phyloP scores from a whole-genome alignment of 2,888 invertebrate genomes.

The Ceraclea dissimilis region DNA sequence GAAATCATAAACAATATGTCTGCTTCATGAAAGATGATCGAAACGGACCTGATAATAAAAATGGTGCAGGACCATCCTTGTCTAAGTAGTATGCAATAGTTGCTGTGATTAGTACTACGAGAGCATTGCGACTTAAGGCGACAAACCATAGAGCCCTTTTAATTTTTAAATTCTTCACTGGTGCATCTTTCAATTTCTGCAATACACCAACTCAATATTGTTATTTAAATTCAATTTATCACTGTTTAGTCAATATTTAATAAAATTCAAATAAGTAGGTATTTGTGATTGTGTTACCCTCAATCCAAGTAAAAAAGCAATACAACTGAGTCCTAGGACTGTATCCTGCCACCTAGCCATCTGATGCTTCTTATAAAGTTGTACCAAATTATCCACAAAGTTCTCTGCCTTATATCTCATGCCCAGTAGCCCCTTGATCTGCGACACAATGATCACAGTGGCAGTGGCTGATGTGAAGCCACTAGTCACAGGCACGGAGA shows the following conservation, averaged over 20 bases:
- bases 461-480: slow-evolving; percentile 83
- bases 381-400: slow-evolving; percentile 52
- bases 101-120: slow-evolving; percentile 61
- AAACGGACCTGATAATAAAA: slow-evolving; percentile 56
- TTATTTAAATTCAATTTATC: too few species aligned
- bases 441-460: slow-evolving; percentile 66
- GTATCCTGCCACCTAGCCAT: slow-evolving; percentile 55
- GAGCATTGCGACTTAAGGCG: slow-evolving; percentile 71
- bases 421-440: slow-evolving; percentile 68
- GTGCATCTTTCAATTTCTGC: slow-evolving; percentile 58
- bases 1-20: too few species aligned
- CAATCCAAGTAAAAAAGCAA: slow-evolving; percentile 56
- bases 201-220: slow-evolving; percentile 27
- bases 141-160: slow-evolving; percentile 62
- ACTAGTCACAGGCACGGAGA: slow-evolving; percentile 73
- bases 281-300: slow-evolving; percentile 47
- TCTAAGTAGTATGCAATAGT: slow-evolving; percentile 50
- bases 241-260: too few species aligned
- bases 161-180: slow-evolving; percentile 36
- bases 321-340: slow-evolving; percentile 56
- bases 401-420: slow-evolving; percentile 60
- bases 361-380: slow-evolving; percentile 41
- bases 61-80: slow-evolving; percentile 47
- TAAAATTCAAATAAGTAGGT: not conserved
- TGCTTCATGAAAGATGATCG: too few species aligned